Base-by-base conservation (phyloP, 2,113 vertebrate genomes). In the Gallinago jamesoni region DNA sequence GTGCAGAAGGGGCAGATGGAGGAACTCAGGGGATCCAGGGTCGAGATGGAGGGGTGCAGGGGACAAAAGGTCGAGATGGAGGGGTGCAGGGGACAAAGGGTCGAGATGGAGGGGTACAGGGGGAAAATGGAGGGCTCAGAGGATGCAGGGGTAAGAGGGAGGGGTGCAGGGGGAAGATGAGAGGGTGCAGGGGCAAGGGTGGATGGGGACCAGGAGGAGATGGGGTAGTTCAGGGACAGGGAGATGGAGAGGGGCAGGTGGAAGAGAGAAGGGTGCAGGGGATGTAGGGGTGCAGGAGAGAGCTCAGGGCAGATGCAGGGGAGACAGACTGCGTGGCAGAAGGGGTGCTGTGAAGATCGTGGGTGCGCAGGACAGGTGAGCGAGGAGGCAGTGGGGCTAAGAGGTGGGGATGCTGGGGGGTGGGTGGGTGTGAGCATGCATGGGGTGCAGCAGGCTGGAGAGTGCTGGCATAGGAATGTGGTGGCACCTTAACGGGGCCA, bases 291-390 rank as follows among this genome's bases (percentile, higher is more conserved):
- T 45, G 45, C 30, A 10, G 28, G 43, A 27, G 39, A 53, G 45
- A 52, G 41, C 14, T 7, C 3, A 10, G 28, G n/a, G 30, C 6
- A 6, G 7, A 19, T 21, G 17, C 12, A 2, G 43, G 20, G 14
- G 8, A 16, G 18, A 25, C 16, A 14, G 8, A 2, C 22, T 68
- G n/a, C 14, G 9, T 6, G 33, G 50, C 30, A 39, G 19, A 50
- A 6, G 8, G 35, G 41, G 4, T 19, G 14, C 35, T 1, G 1
- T 64, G 56, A 60, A 33, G 25, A 21, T 15, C 0, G 3, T 31
- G 64, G 22, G 11, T 55, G 23, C 2, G 1, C 2, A 1, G 37
- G 23, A 24, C 23, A 18, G 30, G 45, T 35, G 48, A 23, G 20
- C 41, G 48, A 48, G 48, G 35, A 41, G 41, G 17, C 20, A 18